A percentile compares a stretch with the other conserved stretches of the same genome.
Evolutionary conservation across 2,888 invertebrate genomes (phyloP).

Genomic region (Suillia variegata): DNA sequence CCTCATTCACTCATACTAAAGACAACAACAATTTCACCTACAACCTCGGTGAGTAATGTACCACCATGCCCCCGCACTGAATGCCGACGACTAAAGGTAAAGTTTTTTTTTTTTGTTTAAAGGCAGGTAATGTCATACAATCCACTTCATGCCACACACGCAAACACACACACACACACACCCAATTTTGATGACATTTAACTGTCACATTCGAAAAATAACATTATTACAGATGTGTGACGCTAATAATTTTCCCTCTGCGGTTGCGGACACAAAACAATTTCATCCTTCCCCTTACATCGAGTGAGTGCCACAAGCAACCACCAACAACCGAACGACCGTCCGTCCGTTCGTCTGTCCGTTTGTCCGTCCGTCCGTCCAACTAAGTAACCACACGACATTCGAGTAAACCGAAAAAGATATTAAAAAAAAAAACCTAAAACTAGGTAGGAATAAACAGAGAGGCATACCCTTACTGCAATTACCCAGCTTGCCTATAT

Average conservation of each 20-base stretch:
- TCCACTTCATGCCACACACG: not conserved
- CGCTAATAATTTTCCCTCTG: slow-evolving; percentile 13
- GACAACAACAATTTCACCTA: too few relatives aligned
- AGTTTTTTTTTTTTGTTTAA: too few relatives aligned
- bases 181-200: slow-evolving; percentile 4
- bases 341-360: too few relatives aligned
- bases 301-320: too few relatives aligned
- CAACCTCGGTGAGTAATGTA: too few relatives aligned
- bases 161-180: too few relatives aligned
- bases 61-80: too few relatives aligned
- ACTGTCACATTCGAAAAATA: slow-evolving; percentile 6
- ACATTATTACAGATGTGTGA: slow-evolving; percentile 6
- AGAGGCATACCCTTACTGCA: not conserved
- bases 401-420: not conserved
- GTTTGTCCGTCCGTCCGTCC: too few relatives aligned
- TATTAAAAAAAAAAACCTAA: not conserved
- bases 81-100: too few relatives aligned
- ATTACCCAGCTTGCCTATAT: not conserved
- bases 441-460: not conserved
- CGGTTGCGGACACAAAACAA: slow-evolving; percentile 1
- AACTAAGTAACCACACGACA: too few relatives aligned
- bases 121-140: not conserved
- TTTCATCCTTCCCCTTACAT: not conserved
- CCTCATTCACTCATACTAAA: too few relatives aligned
- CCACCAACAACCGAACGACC: too few relatives aligned